Conservation (phyloP, 2,888 invertebrate genomes). For the Coecobrya sp. region DNA sequence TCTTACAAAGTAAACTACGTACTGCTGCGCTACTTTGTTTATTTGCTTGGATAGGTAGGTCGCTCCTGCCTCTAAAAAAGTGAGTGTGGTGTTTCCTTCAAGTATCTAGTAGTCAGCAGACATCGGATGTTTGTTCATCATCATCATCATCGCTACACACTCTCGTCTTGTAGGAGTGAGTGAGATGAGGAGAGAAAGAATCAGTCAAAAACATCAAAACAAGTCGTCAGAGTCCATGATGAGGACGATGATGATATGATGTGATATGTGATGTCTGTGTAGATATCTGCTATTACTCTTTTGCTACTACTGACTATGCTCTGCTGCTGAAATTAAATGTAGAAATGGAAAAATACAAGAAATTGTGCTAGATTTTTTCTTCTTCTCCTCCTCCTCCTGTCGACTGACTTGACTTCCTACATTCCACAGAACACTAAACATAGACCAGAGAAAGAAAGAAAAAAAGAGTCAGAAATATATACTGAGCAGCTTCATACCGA, state of each 20-base stretch:
- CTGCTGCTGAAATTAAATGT: neutral
- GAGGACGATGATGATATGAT: neutral
- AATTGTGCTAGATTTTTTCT: conserved; percentile 35
- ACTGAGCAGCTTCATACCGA: neutral
- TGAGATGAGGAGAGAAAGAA: conserved; percentile 46
- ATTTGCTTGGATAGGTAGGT: conserved; percentile 16
- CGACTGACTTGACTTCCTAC: conserved; percentile 40
- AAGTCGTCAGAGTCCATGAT: conserved; percentile 35
- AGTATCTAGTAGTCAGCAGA: neutral
- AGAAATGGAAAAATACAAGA: conserved; percentile 47
- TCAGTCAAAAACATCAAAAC: conserved; percentile 62
- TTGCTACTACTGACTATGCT: neutral
- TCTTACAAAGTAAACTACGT: neutral
- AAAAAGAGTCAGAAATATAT: neutral
- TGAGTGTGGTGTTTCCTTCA: neutral
- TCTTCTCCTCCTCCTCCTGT: neutral
- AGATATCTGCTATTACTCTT: neutral
- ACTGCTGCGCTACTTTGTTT: neutral
- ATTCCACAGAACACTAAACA: conserved; percentile 15
- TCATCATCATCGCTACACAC: neutral
- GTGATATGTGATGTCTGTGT: conserved; percentile 37
- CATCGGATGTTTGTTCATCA: conserved; percentile 41
- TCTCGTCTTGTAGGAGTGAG: conserved; percentile 9
- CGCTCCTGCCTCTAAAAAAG: neutral
- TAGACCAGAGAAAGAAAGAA: neutral